Base-by-base conservation (phyloP, 2,113 vertebrate genomes). In the Aegotheles bennettii region DNA sequence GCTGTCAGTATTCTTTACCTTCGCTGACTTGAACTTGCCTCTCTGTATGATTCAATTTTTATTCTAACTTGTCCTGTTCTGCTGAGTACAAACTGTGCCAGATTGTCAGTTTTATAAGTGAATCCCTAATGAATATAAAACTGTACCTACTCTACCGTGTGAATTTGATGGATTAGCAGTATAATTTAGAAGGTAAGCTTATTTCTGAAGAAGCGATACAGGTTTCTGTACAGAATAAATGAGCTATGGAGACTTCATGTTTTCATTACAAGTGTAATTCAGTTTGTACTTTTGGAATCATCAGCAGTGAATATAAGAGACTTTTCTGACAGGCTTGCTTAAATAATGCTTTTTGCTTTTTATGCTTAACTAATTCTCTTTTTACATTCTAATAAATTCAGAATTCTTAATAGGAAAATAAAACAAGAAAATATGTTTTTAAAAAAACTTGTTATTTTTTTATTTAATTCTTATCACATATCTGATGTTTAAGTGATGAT, bases 81-180 rank as follows among this genome's bases (percentile, higher is more conserved):
- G 54, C 92, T 87, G 48, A 82, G 90, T 89, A 92, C 84, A 93
- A 91, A 94, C 77, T 84, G 65, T 94, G 67, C 86, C 79, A 96
- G 61, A 59, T 56, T 86, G 68, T 84, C 68, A 65, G 86, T 61
- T 94, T 94, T 96, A n/a, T 71, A 75, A 89, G 38, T 89, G 91
- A 94, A 85, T 95, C 57, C 40, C 70, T 35, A 68, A 77, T 80
- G 63, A 94, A 87, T 95, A 89, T 59, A 64, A 75, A 78, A 70
- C 53, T 40, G 68, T 87, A 85, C 77, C 75, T 95, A 79, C 73
- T 92, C 70, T 89, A 67, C 80, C 5, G 5, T 68, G 16, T 51
- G 77, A 91, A 74, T 31, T 87, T 97, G 96, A 95, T 94, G 90
- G 84, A 84, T 95, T 92, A 95, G 78, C 82, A 63, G 57, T 84